Evolutionary conservation across 1,140 invertebrate genomes (phyloP).

Genomic region (Drosophila triauraria): DNA sequence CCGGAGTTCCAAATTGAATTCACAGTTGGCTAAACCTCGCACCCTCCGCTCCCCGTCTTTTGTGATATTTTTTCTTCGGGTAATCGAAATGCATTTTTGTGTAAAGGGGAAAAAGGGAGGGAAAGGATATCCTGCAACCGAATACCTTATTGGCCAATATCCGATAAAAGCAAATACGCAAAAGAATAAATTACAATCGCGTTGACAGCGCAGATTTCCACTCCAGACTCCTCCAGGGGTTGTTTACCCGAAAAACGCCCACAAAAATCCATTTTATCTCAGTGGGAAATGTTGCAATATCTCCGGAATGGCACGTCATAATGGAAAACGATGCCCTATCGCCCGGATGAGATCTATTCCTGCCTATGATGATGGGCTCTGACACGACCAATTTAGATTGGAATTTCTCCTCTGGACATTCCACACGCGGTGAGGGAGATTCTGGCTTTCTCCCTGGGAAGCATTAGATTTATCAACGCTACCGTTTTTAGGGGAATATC

Average conservation of each 20-base stretch:
- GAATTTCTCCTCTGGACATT: conserved; percentile 30
- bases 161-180: conserved; percentile 63
- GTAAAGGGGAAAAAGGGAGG: conserved; percentile 40
- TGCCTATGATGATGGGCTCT: conserved; percentile 19
- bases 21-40: conserved; percentile 64
- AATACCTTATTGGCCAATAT: conserved; percentile 63
- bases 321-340: conserved; percentile 42
- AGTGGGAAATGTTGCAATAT: conserved; percentile 42
- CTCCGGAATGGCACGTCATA: conserved; percentile 39
- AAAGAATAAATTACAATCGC: conserved; percentile 73
- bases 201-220: conserved; percentile 55
- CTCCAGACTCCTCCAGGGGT: conserved; percentile 38
- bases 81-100: conserved; percentile 61
- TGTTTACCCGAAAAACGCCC: conserved; percentile 61
- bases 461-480: conserved; percentile 55
- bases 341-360: conserved; percentile 33
- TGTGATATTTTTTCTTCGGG: conserved; percentile 19
- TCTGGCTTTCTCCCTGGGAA: conserved; percentile 50
- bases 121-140: conserved; percentile 66
- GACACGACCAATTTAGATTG: conserved; percentile 42
- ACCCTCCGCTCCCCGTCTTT: conserved; percentile 34
- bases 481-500: conserved; percentile 38
- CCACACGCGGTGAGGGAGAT: conserved; percentile 16
- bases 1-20: conserved; percentile 52
- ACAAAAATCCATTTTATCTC: conserved; percentile 37